Conservation (phyloP, 2,797 vertebrate genomes). For the Gymnothorax javanicus region DNA sequence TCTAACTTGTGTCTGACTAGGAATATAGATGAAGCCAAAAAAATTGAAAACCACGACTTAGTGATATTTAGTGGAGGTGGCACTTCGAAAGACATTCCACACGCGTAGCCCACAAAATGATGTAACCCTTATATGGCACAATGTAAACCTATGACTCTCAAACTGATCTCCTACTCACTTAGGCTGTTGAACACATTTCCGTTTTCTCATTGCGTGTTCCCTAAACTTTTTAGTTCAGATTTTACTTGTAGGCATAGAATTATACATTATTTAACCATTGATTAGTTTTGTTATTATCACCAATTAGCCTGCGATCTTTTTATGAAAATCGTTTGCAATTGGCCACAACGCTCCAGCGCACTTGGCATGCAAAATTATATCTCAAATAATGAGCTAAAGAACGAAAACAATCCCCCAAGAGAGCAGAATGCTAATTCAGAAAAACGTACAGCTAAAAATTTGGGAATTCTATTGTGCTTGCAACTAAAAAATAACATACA, state of each 20-base stretch:
- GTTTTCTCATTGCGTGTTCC: not conserved
- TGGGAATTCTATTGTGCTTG: not conserved
- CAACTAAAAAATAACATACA: not conserved
- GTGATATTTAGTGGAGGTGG: not conserved
- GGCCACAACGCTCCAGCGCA: not conserved
- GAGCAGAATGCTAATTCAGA: not conserved
- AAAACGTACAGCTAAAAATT: not conserved
- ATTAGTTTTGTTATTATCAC: not conserved
- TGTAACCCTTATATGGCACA: not conserved
- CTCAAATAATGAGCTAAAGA: not conserved
- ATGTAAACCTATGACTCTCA: not conserved
- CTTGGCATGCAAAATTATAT: not conserved
- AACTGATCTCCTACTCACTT: not conserved
- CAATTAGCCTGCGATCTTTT: not conserved
- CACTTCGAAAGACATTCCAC: not conserved
- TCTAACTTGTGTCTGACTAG: conserved; percentile 10
- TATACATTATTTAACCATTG: not conserved
- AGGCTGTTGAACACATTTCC: not conserved
- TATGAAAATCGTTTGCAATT: not conserved
- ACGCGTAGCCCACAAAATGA: not conserved
- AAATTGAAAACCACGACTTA: not conserved
- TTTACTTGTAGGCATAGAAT: not conserved
- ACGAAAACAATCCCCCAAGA: not conserved
- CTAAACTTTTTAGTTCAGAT: not conserved
- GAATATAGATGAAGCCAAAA: not conserved